Percentiles rank a stretch among this genome's conserved stretches.
Evolutionary conservation across 2,888 invertebrate species (phyloP).

Genomic region (Netelia melanura): DNA sequence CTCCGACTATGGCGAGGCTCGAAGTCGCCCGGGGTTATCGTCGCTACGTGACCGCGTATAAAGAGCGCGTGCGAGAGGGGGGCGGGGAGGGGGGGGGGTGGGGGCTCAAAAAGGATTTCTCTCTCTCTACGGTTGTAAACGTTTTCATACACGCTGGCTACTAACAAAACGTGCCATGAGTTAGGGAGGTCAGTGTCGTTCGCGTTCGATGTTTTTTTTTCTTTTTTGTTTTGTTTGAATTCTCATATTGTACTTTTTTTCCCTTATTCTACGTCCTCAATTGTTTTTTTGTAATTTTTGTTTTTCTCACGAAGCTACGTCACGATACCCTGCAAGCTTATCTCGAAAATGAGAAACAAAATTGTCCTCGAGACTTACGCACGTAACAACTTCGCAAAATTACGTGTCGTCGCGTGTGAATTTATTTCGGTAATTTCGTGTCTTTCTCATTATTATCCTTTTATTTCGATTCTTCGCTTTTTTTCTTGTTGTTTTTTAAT

Average conservation of each 20-base stretch:
- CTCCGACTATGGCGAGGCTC: slow-evolving; percentile 49
- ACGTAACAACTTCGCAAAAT: not conserved
- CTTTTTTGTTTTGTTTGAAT: not conserved
- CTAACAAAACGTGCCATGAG: slow-evolving; percentile 75
- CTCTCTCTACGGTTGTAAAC: slow-evolving; percentile 28
- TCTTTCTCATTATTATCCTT: slow-evolving; percentile 1
- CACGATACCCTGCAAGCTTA: slow-evolving; percentile 21
- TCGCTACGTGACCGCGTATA: slow-evolving; percentile 70
- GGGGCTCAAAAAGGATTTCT: slow-evolving; percentile 30
- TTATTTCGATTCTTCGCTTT: not conserved
- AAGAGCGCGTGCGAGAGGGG: slow-evolving; percentile 53
- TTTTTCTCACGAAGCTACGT: not conserved
- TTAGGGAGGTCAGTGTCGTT: slow-evolving; percentile 81
- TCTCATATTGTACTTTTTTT: not conserved
- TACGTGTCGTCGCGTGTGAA: not conserved
- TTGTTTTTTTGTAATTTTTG: not conserved
- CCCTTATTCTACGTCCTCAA: slow-evolving; percentile 19
- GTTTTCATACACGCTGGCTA: slow-evolving; percentile 23
- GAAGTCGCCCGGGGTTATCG: slow-evolving; percentile 67
- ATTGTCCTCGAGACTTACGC: not conserved
- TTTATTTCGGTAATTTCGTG: slow-evolving; percentile 26
- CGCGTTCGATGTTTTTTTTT: slow-evolving; percentile 44
- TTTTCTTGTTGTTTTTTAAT: not conserved
- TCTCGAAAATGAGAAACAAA: slow-evolving; percentile 8
- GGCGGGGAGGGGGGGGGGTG: not conserved